These are phyloP conservation scores for Carettochelys insculpta DNA, from an alignment of 2,113 vertebrate species.

Conservation along the genomic window DNA sequence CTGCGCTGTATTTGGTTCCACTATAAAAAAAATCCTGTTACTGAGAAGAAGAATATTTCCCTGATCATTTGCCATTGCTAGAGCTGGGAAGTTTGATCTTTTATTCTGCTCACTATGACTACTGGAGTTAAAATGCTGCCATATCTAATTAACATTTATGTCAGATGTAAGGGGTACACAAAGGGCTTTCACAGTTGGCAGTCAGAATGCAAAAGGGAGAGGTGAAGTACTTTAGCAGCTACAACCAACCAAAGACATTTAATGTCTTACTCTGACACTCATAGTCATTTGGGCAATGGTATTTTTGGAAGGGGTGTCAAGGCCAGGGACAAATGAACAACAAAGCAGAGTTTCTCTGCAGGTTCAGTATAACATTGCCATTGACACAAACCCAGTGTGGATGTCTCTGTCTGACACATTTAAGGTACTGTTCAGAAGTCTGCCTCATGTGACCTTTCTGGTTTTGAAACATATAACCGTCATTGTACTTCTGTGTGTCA, in stretches of 20 bases:
- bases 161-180: conserved; percentile 22
- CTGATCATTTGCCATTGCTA: not conserved
- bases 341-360: not conserved
- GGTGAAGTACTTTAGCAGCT: not conserved
- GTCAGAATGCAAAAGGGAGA: conserved; percentile 25
- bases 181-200: conserved; percentile 22
- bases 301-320: not conserved
- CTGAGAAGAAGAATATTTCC: not conserved
- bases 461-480: not conserved
- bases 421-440: not conserved
- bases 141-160: conserved; percentile 44
- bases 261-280: not conserved
- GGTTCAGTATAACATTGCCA: not conserved
- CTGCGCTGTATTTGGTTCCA: rapidly evolving
- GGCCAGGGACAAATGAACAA: not conserved
- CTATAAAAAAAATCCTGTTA: not conserved
- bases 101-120: conserved; percentile 5
- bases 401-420: not conserved
- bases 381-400: not conserved
- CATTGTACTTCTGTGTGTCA: not conserved
- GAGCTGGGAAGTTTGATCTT: not conserved
- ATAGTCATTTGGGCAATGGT: not conserved
- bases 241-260: conserved; percentile 16
- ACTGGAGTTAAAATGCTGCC: conserved; percentile 30
- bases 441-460: not conserved